phyloP scores from a whole-genome alignment of 2,113 vertebrate genomes.

The Pardalotus punctatus region DNA sequence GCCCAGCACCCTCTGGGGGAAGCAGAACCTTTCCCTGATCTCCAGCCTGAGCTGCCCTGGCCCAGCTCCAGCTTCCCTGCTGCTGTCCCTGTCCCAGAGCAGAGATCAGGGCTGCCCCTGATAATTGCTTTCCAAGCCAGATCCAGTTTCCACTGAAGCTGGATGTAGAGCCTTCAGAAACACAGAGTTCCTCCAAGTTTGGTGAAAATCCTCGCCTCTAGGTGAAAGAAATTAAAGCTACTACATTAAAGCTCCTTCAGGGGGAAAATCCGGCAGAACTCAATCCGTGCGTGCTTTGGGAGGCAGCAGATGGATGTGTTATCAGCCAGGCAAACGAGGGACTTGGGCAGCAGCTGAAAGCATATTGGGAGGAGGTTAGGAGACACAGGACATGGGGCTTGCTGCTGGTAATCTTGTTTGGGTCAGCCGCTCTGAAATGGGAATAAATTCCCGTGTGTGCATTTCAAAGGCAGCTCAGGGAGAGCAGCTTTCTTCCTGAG shows the following conservation, averaged over 20 bases:
- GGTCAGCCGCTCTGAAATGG: background rate
- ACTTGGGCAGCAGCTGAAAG: background rate
- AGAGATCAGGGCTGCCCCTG: background rate
- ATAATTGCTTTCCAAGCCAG: background rate
- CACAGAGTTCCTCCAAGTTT: background rate
- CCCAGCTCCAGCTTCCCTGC: background rate
- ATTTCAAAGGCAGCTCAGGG: background rate
- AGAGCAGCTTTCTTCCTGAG: background rate
- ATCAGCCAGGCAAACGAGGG: background rate
- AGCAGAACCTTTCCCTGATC: background rate
- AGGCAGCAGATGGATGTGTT: background rate
- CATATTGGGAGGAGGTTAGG: background rate
- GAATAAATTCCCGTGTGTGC: background rate
- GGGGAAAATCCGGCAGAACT: background rate
- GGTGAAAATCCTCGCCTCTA: background rate
- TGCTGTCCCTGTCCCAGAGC: background rate
- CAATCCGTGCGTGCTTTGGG: background rate
- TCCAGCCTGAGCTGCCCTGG: background rate
- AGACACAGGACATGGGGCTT: background rate
- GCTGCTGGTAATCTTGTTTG: background rate
- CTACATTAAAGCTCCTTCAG: background rate
- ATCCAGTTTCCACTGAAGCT: background rate
- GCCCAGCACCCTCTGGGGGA: background rate
- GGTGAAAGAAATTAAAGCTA: background rate
- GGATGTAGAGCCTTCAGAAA: background rate